Base-by-base conservation (phyloP, 2,113 vertebrate species). In the Ceyx margarethae region DNA sequence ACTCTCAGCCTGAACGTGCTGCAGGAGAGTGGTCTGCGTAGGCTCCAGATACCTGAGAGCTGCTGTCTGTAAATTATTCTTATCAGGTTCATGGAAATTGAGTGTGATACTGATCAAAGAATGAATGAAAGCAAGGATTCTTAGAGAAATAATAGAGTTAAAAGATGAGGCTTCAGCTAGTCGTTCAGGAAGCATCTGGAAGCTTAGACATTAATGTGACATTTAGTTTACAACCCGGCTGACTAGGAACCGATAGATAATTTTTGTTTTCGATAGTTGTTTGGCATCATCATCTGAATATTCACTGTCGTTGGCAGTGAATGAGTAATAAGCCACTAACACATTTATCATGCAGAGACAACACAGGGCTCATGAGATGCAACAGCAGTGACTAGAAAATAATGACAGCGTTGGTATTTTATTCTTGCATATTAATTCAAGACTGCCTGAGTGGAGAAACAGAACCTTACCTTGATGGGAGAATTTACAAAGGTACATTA, bases 231-330 rank as follows among this genome's bases (percentile, higher is more conserved):
- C 93, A 94, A 23, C 77, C 42, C 23, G 15, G 58, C 91, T 95
- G 91, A 94, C 80, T 66, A 69, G 81, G 72, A 84, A 37, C 64
- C 60, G 93, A 93, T 92, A 92, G 95, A 91, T 96, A 95, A 96
- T 93, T 96, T 89, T 66, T 78, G 88, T 82, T 90, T 97, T 95
- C 93, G 78, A 91, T 97, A 85, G 87, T 73, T 95, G 68, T 93
- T 96, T 97, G 96, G 94, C 96, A 85, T 75, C 83, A 33, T 90
- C 92, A 89, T 87, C 92, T 3, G 81, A 92, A 69, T 69, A 95
- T 83, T 95, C 80, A 75, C 76, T 85, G 92, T 87, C 89, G 51
- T 4, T 92, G 73, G 83, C 92, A 92, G 19, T 13, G 96, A 94
- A 77, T 96, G 94, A 95, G 87, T 95, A 95, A 94, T 93, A 91